Base-by-base conservation (phyloP, 2,113 vertebrate species). In the Actenoides hombroni region DNA sequence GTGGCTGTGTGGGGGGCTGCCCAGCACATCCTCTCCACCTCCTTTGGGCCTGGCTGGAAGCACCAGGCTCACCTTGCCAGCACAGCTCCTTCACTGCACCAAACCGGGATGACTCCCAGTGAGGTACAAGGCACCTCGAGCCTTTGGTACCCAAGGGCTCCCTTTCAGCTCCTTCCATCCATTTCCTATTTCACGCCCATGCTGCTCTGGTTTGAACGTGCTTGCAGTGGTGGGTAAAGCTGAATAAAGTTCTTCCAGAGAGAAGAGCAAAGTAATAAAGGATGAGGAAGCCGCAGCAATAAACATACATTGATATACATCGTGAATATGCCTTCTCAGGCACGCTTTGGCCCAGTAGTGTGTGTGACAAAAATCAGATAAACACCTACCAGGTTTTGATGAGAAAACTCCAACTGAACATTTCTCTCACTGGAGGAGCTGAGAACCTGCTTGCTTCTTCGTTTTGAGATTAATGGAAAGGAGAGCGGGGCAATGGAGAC, bases 301-400 rank as follows among this genome's bases (percentile, higher is more conserved):
- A 75, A 95, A n/a, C 51, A 49, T 11, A 35, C 24, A 14, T 20
- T 48, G 74, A 49, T 68, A 35, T 2, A 67, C 19, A 40, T 75
- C 64, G 20, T 33, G 49, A 53, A 26, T 69, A 11, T 40, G 29
- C 61, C 42, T 91, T 40, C 42, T 78, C 73, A 83, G 81, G n/a
- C 5, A 10, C 25, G 44, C 33, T 65, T 83, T 70, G 64, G 49
- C 69, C 81, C 54, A 18, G 28, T 5, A 15, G 17, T 14, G 23
- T 42, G n/a, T 89, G 78, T 92, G 78, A 68, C 69, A 87, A 59
- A 84, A 71, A 68, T 82, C 70, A 90, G 87, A 82, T 89, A 42
- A 93, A 71, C 42, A 90, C 35, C 84, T 68, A 33, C 67, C 39
- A 69, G 74, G 39, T 60, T 83, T 65, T 76, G 85, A 61, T 94